A percentile compares a stretch with the other conserved stretches of the same genome.
These are phyloP conservation scores for Anseranas semipalmata DNA, from an alignment of 2,113 vertebrate species.

Conservation along the genomic window DNA sequence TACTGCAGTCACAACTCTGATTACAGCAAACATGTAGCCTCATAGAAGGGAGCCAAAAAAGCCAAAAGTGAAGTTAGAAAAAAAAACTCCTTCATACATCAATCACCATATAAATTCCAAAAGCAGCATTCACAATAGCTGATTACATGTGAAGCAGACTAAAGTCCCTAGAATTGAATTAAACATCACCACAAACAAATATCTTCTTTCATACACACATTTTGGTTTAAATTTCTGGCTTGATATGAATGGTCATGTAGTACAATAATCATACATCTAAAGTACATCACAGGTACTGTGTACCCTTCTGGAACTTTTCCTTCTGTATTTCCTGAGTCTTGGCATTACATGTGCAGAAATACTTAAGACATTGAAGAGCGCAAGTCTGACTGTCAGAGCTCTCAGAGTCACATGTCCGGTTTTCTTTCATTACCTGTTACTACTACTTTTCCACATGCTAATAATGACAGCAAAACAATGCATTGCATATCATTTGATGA, in stretches of 20 bases:
- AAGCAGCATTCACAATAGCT: neutral
- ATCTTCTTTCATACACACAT: neutral
- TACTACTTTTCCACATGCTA: neutral
- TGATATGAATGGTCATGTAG: neutral
- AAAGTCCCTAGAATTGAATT: neutral
- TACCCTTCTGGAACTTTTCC: neutral
- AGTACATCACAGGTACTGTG: neutral
- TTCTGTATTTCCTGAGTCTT: neutral
- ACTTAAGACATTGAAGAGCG: neutral
- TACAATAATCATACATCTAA: neutral
- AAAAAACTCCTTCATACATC: neutral
- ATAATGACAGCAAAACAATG: neutral
- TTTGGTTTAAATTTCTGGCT: neutral
- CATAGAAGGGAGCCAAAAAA: neutral
- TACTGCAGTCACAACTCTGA: neutral
- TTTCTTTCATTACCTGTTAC: neutral
- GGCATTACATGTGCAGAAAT: neutral
- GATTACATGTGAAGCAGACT: neutral
- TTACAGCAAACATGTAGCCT: accelerated
- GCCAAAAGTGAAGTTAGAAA: neutral
- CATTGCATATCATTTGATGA: neutral
- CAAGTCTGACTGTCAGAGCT: neutral
- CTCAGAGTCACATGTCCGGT: neutral
- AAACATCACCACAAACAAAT: neutral
- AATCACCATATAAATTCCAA: neutral